These are phyloP conservation scores for Periparus ater DNA, from an alignment of 2,797 vertebrate species.

Conservation along the genomic window DNA sequence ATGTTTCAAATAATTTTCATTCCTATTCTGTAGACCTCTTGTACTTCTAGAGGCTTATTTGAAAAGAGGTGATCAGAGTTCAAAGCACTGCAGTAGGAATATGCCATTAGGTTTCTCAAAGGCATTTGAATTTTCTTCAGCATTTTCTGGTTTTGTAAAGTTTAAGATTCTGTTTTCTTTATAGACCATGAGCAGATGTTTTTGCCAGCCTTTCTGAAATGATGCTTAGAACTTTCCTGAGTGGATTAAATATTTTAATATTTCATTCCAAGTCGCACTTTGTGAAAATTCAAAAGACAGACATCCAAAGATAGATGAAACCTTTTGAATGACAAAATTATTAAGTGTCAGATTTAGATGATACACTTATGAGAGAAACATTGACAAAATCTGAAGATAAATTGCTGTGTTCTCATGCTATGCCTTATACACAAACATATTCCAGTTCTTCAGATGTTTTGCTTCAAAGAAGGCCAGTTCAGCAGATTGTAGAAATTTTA, in stretches of 20 bases:
- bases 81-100: neutral
- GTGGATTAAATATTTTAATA: neutral
- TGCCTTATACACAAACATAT: neutral
- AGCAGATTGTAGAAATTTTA: neutral
- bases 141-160: neutral
- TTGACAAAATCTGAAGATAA: slow-evolving; percentile 17
- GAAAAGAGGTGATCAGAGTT: neutral
- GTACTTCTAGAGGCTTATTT: neutral
- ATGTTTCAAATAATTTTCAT: neutral
- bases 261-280: neutral
- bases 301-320: slow-evolving; percentile 14
- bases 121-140: neutral
- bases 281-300: neutral
- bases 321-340: slow-evolving; percentile 32
- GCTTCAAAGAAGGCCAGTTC: slow-evolving; percentile 24
- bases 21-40: neutral
- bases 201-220: neutral
- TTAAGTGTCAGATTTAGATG: slow-evolving; percentile 23
- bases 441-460: slow-evolving; percentile 12
- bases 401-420: neutral
- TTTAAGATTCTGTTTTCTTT: neutral
- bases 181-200: neutral
- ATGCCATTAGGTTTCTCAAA: neutral
- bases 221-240: neutral
- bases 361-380: slow-evolving; percentile 1